phyloP scores from a whole-genome alignment of 1,140 invertebrate genomes.

The Akabosia matsudoensis region DNA sequence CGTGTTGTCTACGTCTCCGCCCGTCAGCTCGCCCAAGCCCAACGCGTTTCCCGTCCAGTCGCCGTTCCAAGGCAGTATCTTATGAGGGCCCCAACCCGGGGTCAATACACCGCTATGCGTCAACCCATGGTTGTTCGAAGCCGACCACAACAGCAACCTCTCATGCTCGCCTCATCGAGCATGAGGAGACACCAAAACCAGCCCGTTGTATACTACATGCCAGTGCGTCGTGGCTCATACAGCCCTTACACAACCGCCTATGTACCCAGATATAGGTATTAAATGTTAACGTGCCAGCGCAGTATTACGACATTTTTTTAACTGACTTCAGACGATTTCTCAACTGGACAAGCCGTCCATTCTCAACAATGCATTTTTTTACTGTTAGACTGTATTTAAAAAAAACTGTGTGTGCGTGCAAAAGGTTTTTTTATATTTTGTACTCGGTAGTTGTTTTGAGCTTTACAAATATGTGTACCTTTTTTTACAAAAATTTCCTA shows the following conservation, averaged over 20 bases:
- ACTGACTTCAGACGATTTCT: not conserved
- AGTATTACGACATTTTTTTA: not conserved
- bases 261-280: conserved; percentile 1
- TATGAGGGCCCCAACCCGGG: not conserved
- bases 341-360: not conserved
- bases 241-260: not conserved
- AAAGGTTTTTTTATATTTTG: no score
- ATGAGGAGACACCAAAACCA: not conserved
- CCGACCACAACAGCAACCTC: not conserved
- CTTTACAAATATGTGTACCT: no score
- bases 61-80: not conserved
- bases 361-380: not conserved
- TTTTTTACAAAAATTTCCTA: no score
- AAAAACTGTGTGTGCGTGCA: no score
- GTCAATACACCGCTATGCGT: not conserved
- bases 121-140: not conserved
- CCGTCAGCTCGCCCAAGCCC: not conserved
- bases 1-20: conserved; percentile 4
- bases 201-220: not conserved
- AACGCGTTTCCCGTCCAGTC: not conserved
- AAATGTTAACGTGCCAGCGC: not conserved
- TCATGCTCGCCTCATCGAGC: not conserved
- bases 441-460: no score
- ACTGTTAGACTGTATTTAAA: not conserved
- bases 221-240: not conserved